These are phyloP conservation scores for Ophonus ardosiacus DNA, from an alignment of 2,888 invertebrate species.

Conservation along the genomic window DNA sequence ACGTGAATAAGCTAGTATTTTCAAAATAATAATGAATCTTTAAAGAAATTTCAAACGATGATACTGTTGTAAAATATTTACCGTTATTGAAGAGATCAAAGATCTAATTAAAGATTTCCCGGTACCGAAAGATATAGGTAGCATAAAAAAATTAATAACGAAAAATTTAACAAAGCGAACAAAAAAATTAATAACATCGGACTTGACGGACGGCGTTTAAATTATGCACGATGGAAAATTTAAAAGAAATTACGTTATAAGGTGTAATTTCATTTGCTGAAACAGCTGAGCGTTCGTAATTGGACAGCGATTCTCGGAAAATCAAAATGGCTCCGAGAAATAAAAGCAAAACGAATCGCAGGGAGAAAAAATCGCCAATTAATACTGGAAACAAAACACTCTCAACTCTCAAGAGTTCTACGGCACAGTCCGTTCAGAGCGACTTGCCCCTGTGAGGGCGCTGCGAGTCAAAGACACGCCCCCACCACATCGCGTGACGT, in stretches of 20 bases:
- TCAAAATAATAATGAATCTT: too few relatives aligned
- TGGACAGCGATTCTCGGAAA: slow-evolving; percentile 74
- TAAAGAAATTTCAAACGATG: not conserved
- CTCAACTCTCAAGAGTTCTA: slow-evolving; percentile 58
- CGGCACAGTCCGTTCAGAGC: slow-evolving; percentile 65
- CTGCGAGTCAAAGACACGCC: slow-evolving; percentile 40
- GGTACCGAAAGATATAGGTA: slow-evolving; percentile 12
- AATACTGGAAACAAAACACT: slow-evolving; percentile 74
- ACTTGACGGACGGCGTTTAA: slow-evolving; percentile 66
- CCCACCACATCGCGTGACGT: not conserved
- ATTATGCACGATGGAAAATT: slow-evolving; percentile 70
- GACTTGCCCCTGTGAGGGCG: slow-evolving; percentile 67
- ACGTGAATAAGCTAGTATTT: too few relatives aligned
- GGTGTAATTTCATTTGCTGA: slow-evolving; percentile 73
- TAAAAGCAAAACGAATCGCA: slow-evolving; percentile 70
- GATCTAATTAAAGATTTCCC: slow-evolving; percentile 55
- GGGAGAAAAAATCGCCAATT: slow-evolving; percentile 73
- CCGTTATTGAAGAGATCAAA: not conserved
- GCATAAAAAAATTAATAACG: slow-evolving; percentile 59
- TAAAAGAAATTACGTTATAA: slow-evolving; percentile 72
- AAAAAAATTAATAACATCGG: slow-evolving; percentile 66
- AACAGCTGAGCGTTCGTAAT: slow-evolving; percentile 73
- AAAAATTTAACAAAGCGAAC: slow-evolving; percentile 65
- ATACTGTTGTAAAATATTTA: not conserved
- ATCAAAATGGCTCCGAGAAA: slow-evolving; percentile 74